phyloP scores from a whole-genome alignment of 2,797 vertebrate species.

The Myotis myotis region DNA sequence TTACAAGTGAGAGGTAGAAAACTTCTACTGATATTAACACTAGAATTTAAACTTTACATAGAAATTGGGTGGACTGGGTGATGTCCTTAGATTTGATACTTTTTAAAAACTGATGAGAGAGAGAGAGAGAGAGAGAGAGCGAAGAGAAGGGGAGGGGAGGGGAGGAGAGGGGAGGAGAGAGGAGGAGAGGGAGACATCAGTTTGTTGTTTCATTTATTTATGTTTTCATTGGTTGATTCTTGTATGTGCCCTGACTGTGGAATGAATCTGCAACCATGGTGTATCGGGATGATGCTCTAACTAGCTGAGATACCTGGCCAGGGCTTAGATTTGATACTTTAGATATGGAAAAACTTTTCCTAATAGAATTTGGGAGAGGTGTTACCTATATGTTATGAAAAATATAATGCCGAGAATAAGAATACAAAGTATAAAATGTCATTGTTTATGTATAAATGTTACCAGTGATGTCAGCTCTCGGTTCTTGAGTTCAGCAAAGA shows the following conservation, averaged over 20 bases:
- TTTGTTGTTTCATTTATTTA: neutral
- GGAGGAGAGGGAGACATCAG: neutral
- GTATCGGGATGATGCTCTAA: neutral
- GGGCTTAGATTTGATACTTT: neutral
- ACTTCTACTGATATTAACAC: neutral
- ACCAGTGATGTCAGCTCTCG: neutral
- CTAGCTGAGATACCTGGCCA: neutral
- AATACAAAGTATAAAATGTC: neutral
- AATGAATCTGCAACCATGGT: neutral
- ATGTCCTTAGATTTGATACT: neutral
- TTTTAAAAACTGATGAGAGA: neutral
- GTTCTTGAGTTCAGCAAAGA: neutral
- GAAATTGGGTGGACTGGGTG: neutral
- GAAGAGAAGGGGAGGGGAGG: too few species aligned
- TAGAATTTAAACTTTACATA: conserved; percentile 2
- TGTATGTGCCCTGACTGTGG: neutral
- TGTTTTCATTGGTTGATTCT: neutral
- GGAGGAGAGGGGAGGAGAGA: too few species aligned
- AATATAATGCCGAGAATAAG: conserved; percentile 7
- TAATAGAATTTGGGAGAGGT: neutral
- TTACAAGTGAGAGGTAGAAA: conserved; percentile 9
- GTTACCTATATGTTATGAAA: neutral
- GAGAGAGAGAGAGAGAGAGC: too few species aligned
- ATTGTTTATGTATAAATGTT: neutral
- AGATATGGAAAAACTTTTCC: neutral